Base-by-base conservation (phyloP, 2,797 vertebrate genomes). In the Acanthurus tractus region DNA sequence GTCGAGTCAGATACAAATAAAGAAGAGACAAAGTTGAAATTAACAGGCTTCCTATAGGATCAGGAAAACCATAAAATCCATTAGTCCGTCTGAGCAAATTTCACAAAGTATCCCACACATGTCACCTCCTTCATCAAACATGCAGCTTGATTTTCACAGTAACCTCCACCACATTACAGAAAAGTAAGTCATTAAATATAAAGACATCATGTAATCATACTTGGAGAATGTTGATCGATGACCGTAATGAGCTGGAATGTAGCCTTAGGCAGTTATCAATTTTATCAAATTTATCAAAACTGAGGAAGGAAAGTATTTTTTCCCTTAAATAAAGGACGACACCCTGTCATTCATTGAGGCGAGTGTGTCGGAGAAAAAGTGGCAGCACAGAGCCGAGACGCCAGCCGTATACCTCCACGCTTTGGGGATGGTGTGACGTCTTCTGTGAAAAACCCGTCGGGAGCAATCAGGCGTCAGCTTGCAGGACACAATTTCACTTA, bases 401-500 rank as follows among this genome's bases (percentile, higher is more conserved):
- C 17, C 40, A 13, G 40, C 4, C n/a, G 1, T 44, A 82, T 18
- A 44, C 53, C 69, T 73, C 74, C 48, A 84, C 74, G 57, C 50
- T 66, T 52, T 69, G 48, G 74, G 62, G 55, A 70, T 44, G 23
- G 67, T 40, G 76, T 55, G 75, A 71, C 36, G 14, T 62, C 70
- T 45, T 62, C 58, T n/a, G 65, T 10, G 18, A 70, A 34, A 34
- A 58, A 73, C 34, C 53, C 0, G 44, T 58, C 29, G 5, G n/a
- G 50, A 76, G 81, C 46, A 20, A 61, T 75, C 73, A 52, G 68
- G 62, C 0, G 2, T 70, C 73, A 66, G 36, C 65, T 50, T 71
- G 71, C 49, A 40, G 76, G 75, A 74, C 56, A 66, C 65, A 79
- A 70, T 79, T 65, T 44, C 34, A 74, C 68, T 86, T 44, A 78